phyloP scores from a whole-genome alignment of 2,113 vertebrate species.

The Eurystomus gularis region DNA sequence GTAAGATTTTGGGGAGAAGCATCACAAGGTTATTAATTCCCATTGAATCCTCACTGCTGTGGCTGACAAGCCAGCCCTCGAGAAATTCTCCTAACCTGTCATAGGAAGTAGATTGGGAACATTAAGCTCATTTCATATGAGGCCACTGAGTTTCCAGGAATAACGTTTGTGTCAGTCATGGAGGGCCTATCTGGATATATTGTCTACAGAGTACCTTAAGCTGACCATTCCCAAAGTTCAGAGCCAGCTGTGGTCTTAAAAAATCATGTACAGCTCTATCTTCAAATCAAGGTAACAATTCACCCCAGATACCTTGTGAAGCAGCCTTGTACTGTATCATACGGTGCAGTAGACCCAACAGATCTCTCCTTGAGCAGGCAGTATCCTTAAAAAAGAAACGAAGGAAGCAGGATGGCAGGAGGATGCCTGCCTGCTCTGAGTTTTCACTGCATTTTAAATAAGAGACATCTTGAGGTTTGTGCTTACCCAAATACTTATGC shows the following conservation, averaged over 20 bases:
- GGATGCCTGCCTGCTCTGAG: conserved; percentile 33
- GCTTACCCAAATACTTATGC: conserved; percentile 44
- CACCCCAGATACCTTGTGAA: not conserved
- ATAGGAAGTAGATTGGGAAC: not conserved
- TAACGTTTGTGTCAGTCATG: not conserved
- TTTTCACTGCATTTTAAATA: conserved; percentile 58
- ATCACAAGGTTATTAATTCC: accelerated
- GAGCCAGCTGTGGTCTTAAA: not conserved
- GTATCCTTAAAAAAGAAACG: not conserved
- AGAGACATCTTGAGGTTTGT: conserved; percentile 55
- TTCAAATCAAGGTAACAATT: not conserved
- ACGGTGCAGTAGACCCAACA: not conserved
- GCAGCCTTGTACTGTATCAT: not conserved
- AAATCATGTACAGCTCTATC: not conserved
- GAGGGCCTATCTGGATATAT: accelerated
- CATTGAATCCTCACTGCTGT: not conserved
- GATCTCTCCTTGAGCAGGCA: not conserved
- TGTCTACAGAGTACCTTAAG: not conserved
- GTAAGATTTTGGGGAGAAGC: not conserved
- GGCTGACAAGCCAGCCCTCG: not conserved
- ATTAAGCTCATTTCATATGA: not conserved
- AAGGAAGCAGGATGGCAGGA: conserved; percentile 50
- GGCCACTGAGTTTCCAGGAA: not conserved
- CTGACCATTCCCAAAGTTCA: too few species aligned
- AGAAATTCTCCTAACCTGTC: not conserved